Conservation (phyloP, 2,888 invertebrate species). For the Ramazzottius varieornatus region DNA sequence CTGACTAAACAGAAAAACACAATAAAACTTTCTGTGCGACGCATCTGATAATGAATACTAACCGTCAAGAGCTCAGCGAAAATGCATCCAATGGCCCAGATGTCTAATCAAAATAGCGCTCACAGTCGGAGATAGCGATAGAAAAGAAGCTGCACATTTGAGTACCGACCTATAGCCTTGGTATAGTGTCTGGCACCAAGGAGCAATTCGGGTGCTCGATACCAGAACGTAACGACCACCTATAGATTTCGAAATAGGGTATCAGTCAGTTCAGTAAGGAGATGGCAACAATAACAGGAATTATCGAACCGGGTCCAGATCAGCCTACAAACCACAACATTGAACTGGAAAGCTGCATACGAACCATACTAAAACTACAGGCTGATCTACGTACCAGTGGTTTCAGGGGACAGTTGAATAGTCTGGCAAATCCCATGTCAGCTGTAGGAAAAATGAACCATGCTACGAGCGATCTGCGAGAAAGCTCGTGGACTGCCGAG, state of each 20-base stretch:
- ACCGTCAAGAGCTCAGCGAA: constrained; percentile 30
- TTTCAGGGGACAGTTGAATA: constrained; percentile 3
- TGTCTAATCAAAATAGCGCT: constrained; percentile 16
- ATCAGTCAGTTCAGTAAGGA: no score
- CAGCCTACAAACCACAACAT: no score
- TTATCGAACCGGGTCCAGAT: constrained; percentile 25
- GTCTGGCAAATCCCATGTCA: constrained; percentile 4
- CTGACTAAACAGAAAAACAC: no score
- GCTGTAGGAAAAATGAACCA: not conserved
- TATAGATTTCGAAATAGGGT: no score
- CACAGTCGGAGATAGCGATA: not conserved
- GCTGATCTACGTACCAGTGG: no score
- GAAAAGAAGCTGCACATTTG: not conserved
- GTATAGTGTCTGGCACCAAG: constrained; percentile 23
- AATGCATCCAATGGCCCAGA: constrained; percentile 28
- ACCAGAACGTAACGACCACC: constrained; percentile 99
- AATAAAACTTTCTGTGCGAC: no score
- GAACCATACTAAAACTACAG: no score
- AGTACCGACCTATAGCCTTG: constrained; percentile 11
- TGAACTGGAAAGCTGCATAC: no score
- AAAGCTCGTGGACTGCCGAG: no score
- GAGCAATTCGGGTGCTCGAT: constrained; percentile 64
- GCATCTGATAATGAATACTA: no score
- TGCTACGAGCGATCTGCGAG: no score
- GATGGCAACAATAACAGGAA: no score